Evolutionary conservation across 2,888 invertebrate genomes (phyloP).

Genomic region (Thereva unica): DNA sequence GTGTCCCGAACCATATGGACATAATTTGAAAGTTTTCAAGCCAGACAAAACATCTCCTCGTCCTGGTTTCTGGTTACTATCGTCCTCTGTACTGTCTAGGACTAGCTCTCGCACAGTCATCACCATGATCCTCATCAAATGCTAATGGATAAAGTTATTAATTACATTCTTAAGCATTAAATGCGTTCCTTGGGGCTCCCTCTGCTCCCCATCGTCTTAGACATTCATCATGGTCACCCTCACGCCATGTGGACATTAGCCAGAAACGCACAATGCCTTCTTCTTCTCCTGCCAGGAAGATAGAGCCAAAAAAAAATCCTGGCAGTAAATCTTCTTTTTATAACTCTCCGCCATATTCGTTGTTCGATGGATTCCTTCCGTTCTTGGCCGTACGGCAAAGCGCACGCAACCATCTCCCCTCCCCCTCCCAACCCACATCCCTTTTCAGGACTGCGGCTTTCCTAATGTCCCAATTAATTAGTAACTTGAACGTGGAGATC

Average conservation of each 20-base stretch:
- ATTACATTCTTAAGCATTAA: constrained; percentile 6
- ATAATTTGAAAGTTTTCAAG: too few species aligned
- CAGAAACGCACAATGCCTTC: constrained; percentile 4
- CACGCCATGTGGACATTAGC: constrained; percentile 9
- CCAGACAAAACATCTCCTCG: too few species aligned
- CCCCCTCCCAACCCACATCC: not conserved
- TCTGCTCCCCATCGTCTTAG: not conserved
- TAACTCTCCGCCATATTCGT: not conserved
- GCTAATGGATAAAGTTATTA: constrained; percentile 32
- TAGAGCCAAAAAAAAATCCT: constrained; percentile 18
- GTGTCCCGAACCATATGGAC: constrained; percentile 1
- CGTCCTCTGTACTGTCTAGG: not conserved
- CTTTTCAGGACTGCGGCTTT: not conserved
- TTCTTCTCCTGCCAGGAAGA: not conserved
- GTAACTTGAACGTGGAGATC: not conserved
- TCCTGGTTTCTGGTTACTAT: not conserved
- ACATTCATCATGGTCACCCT: not conserved
- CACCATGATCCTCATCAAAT: constrained; percentile 1
- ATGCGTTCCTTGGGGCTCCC: not conserved
- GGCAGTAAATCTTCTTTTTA: constrained; percentile 38
- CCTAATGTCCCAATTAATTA: constrained; percentile 26
- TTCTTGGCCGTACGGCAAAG: not conserved
- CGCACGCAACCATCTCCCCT: constrained; percentile 9
- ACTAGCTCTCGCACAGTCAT: constrained; percentile 5
- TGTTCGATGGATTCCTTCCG: constrained; percentile 18